These are phyloP conservation scores for Tenthredo livida DNA, from an alignment of 2,888 invertebrate species.

Conservation along the genomic window DNA sequence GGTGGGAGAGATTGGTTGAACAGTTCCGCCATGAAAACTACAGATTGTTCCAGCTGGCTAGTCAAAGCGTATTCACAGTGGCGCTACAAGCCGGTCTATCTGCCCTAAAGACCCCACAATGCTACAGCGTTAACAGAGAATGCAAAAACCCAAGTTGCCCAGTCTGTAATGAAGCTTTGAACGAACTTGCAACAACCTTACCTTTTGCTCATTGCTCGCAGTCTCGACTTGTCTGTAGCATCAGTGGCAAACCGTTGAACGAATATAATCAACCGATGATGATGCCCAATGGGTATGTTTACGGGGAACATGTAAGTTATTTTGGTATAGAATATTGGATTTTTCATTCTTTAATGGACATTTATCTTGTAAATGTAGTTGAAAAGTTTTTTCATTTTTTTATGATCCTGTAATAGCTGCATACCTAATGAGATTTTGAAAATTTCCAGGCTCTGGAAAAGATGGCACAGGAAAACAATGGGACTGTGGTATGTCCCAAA, in stretches of 20 bases:
- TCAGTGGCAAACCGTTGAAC: slow-evolving; percentile 94
- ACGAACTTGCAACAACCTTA: slow-evolving; percentile 90
- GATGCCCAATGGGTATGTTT: slow-evolving; percentile 99
- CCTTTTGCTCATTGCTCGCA: slow-evolving; percentile 98
- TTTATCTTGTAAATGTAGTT: not conserved
- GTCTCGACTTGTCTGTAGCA: slow-evolving; percentile 94
- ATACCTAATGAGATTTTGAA: slow-evolving; percentile 9
- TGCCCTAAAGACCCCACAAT: slow-evolving; percentile 90
- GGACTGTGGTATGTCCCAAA: slow-evolving; percentile 95
- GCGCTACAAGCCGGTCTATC: slow-evolving; percentile 96
- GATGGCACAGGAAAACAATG: slow-evolving; percentile 95
- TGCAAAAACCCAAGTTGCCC: slow-evolving; percentile 93
- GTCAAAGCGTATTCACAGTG: slow-evolving; percentile 94
- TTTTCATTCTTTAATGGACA: not conserved
- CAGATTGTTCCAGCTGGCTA: slow-evolving; percentile 94
- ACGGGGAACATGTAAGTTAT: slow-evolving; percentile 89
- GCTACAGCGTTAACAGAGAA: slow-evolving; percentile 83
- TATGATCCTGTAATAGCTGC: not conserved
- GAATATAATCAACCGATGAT: slow-evolving; percentile 99
- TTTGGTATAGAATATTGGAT: not conserved
- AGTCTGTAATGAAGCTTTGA: slow-evolving; percentile 93
- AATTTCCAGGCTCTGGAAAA: slow-evolving; percentile 88
- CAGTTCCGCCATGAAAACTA: slow-evolving; percentile 97
- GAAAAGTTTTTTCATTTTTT: not conserved
- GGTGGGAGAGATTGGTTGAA: slow-evolving; percentile 91